phyloP scores from a whole-genome alignment of 2,113 vertebrate genomes.

The Erinaceus europaeus region DNA sequence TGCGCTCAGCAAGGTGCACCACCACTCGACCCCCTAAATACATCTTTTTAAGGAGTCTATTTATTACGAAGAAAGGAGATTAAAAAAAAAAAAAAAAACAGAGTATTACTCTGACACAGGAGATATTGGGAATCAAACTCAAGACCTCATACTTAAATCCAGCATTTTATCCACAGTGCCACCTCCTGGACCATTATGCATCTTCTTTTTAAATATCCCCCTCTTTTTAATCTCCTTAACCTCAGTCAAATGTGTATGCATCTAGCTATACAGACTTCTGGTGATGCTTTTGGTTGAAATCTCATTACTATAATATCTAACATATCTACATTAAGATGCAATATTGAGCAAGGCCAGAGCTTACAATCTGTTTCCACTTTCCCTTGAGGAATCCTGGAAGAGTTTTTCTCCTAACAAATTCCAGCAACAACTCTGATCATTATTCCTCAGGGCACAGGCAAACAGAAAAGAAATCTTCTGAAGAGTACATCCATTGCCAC shows the following conservation, averaged over 20 bases:
- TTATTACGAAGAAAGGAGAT: too few species aligned
- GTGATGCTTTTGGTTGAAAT: background rate
- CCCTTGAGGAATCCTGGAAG: conserved; percentile 6
- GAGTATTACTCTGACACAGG: too few species aligned
- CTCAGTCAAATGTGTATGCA: background rate
- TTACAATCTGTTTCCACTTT: background rate
- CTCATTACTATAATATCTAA: background rate
- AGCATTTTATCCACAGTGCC: too few species aligned
- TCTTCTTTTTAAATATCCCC: too few species aligned
- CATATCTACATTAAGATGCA: background rate
- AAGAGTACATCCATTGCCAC: background rate
- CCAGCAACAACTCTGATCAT: background rate
- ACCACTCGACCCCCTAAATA: too few species aligned
- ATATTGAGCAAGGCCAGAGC: background rate
- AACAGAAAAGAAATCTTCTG: background rate
- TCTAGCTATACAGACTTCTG: background rate
- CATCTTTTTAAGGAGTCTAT: too few species aligned
- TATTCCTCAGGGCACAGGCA: background rate
- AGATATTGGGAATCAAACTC: too few species aligned
- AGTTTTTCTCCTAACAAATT: conserved; percentile 9
- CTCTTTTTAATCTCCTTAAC: background rate
- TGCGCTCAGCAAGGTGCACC: too few species aligned
- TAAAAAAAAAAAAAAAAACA: too few species aligned
- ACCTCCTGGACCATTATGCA: too few species aligned
- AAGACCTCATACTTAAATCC: too few species aligned